These are phyloP conservation scores for Leptoteleia sp. DNA, from an alignment of 1,140 invertebrate genomes.

Conservation along the genomic window DNA sequence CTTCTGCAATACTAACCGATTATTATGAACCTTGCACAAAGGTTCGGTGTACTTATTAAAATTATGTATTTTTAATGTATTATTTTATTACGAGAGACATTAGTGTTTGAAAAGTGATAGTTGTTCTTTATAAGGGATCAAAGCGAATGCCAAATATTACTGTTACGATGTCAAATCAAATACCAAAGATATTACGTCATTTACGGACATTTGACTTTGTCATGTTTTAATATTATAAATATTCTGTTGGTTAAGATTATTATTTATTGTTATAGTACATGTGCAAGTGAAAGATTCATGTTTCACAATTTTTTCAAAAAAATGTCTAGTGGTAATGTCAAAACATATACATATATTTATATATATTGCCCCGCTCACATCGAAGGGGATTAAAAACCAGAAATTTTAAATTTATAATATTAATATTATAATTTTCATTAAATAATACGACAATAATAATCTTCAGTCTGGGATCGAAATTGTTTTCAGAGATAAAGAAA, in stretches of 20 bases:
- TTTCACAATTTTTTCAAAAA: slow-evolving; percentile 7
- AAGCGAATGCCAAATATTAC: slow-evolving; percentile 61
- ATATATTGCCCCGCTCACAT: no score
- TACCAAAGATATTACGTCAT: slow-evolving; percentile 64
- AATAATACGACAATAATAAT: no score
- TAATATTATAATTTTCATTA: no score
- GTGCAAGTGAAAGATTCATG: slow-evolving; percentile 23
- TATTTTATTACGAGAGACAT: slow-evolving; percentile 44
- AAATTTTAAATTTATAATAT: no score
- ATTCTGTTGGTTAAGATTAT: slow-evolving; percentile 47
- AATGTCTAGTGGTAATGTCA: no score
- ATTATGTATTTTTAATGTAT: slow-evolving; percentile 35
- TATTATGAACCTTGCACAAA: slow-evolving; percentile 2
- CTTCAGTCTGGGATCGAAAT: no score
- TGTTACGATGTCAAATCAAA: slow-evolving; percentile 59
- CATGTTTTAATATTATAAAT: slow-evolving; percentile 45
- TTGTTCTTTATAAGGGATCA: slow-evolving; percentile 44
- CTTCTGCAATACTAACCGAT: slow-evolving; percentile 20
- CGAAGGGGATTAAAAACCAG: no score
- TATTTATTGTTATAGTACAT: slow-evolving; percentile 51
- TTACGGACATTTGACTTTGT: slow-evolving; percentile 44
- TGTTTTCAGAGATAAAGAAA: no score
- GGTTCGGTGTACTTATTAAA: slow-evolving; percentile 42
- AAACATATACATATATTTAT: no score
- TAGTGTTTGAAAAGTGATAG: slow-evolving; percentile 36